Percentiles rank a stretch among this genome's conserved stretches.
Evolutionary conservation across 2,797 vertebrate species (phyloP).

Genomic region (Enteromius viviparus): DNA sequence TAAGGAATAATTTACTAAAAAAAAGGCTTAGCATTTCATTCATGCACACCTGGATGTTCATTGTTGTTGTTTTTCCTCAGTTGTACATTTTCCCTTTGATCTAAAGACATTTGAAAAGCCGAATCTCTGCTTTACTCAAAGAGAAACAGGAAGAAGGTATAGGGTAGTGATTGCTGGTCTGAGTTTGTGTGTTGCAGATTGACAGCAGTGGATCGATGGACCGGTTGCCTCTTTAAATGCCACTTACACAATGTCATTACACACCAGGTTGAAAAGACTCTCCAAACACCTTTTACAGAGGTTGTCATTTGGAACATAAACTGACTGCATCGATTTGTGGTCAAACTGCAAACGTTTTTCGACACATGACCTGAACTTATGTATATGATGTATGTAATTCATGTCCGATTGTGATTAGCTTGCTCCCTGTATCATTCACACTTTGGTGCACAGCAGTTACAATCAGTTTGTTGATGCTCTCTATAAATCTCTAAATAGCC

Average conservation of each 20-base stretch:
- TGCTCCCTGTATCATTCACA: background rate
- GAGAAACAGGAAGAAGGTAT: background rate
- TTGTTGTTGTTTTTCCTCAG: conserved; percentile 16
- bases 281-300: background rate
- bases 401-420: background rate
- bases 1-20: background rate
- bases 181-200: conserved; percentile 5
- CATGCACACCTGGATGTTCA: background rate
- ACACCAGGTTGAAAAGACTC: background rate
- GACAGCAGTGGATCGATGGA: conserved; percentile 9
- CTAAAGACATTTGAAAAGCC: conserved; percentile 23
- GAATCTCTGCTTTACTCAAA: conserved; percentile 14
- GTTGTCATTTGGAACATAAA: background rate
- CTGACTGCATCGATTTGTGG: background rate
- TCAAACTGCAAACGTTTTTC: background rate
- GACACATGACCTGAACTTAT: background rate
- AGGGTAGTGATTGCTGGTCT: background rate
- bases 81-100: conserved; percentile 11
- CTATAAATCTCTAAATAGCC: conserved; percentile 7
- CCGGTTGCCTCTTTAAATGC: conserved; percentile 24
- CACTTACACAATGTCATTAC: conserved; percentile 16
- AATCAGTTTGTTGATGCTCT: background rate
- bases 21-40: background rate
- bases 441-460: background rate
- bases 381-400: background rate